Evolutionary conservation across 1,140 invertebrate species (phyloP), one percentile per base, ranked within the genome.

Genomic region (Brachionus paranguensis): DNA sequence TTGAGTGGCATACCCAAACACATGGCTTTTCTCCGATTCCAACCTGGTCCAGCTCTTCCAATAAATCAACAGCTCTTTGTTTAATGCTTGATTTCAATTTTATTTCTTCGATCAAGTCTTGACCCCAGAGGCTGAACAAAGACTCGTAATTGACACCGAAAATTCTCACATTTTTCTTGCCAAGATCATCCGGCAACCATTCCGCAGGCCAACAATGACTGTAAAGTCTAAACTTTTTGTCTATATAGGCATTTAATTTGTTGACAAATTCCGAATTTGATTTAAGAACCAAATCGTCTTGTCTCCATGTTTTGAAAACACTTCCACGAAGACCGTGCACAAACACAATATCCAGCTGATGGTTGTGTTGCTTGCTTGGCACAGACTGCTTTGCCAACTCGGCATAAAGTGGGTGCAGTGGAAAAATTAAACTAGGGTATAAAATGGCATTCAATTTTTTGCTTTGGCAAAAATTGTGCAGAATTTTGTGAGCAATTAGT

Each of bases 1-100:
- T 84, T 29, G 83, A 84, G 64, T 84, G 83, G 37, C 68, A 74
- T 33, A 84, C 45, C 68, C 68, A 84, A n/a, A 74, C 27, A 60
- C 72, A 47, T 8, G 83, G 83, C 24, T 50, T 64, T 37, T 74
- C 64, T 7, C 83, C 83, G 2, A 84, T 8, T n/a, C 60, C 83
- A 11, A 27, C 20, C 43, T 43, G 47, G 20, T 20, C 50, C 14
- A 76, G 14, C n/a, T 84, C 45, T 64, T 55, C 37, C 24, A 68
- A 20, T n/a, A 83, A 68, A 68, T 83, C 64, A 6, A 68, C 20
- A 55, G 81, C 81, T 33, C 81, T 37, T 53, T 81, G 78, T 64
- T 68, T 60, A 47, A 81, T 81, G 41, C 78, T 64, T 47, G 64
- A 64, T 64, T 68, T 68, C 11, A 68, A 27, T 50, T 41, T 33